phyloP scores from a whole-genome alignment of 2,113 vertebrate species.

The Atractosteus spatula region DNA sequence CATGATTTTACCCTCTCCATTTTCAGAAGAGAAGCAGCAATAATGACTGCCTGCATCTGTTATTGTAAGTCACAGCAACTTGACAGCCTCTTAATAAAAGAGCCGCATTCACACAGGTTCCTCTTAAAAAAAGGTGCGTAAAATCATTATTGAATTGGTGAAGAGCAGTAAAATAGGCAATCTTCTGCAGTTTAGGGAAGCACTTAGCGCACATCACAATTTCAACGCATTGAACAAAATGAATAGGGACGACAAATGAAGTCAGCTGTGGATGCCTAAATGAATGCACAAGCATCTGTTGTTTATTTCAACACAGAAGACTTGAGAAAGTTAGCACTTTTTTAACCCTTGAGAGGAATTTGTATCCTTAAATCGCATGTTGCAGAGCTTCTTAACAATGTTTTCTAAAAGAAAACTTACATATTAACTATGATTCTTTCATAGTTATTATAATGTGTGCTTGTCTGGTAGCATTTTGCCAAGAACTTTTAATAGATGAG shows the following conservation, averaged over 20 bases:
- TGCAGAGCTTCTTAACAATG: not conserved
- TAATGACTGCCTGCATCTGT: not conserved
- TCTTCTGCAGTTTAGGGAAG: constrained; percentile 1
- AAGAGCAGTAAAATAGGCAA: not conserved
- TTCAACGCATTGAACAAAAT: not conserved
- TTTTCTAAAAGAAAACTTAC: too few relatives aligned
- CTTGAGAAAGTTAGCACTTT: not conserved
- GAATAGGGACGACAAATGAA: constrained; percentile 3
- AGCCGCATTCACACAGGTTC: constrained; percentile 5
- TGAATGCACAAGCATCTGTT: constrained; percentile 9
- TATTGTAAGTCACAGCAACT: not conserved
- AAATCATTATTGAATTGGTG: constrained; percentile 6
- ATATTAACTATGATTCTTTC: too few relatives aligned
- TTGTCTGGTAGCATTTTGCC: too few relatives aligned
- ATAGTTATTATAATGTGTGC: too few relatives aligned
- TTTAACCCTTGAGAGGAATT: constrained; percentile 1
- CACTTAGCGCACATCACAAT: not conserved
- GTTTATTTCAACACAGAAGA: not conserved
- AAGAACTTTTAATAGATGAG: too few relatives aligned
- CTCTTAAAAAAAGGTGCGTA: not conserved
- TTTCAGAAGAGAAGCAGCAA: not conserved
- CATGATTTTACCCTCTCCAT: not conserved
- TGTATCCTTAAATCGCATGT: not conserved
- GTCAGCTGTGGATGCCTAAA: not conserved
- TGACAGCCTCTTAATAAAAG: not conserved